Conservation (phyloP, 2,888 invertebrate species). For the Mechanitis mazaeus region DNA sequence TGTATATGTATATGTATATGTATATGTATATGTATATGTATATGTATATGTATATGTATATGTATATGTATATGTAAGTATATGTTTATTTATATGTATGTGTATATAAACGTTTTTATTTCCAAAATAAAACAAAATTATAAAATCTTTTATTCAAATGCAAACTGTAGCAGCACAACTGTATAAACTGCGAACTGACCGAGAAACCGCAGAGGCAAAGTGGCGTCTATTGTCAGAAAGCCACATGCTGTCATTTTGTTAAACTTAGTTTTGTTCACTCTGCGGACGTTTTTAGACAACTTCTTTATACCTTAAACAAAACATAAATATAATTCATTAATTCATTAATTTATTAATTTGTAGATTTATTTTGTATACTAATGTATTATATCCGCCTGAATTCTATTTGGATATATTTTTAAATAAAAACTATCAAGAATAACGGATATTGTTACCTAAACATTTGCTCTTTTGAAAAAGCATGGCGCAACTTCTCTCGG, state of each 20-base stretch:
- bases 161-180: slow-evolving; percentile 40
- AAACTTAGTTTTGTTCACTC: slow-evolving; percentile 28
- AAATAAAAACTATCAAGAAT: not conserved
- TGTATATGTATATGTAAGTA: no score
- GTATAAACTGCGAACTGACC: slow-evolving; percentile 35
- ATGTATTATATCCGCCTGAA: slow-evolving; percentile 5
- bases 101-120: no score
- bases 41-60: no score
- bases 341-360: no score
- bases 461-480: slow-evolving; percentile 1
- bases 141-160: slow-evolving; percentile 17
- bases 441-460: slow-evolving; percentile 6
- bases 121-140: no score
- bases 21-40: no score
- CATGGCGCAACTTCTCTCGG: slow-evolving; percentile 14
- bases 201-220: slow-evolving; percentile 30
- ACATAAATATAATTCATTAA: no score
- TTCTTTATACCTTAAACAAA: not conserved
- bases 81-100: no score
- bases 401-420: not conserved
- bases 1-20: no score
- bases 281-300: slow-evolving; percentile 32
- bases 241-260: slow-evolving; percentile 36
- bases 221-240: slow-evolving; percentile 35
- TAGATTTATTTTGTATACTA: no score